These are phyloP conservation scores for Oxycera nigricornis DNA, from an alignment of 2,888 invertebrate species.

Conservation along the genomic window DNA sequence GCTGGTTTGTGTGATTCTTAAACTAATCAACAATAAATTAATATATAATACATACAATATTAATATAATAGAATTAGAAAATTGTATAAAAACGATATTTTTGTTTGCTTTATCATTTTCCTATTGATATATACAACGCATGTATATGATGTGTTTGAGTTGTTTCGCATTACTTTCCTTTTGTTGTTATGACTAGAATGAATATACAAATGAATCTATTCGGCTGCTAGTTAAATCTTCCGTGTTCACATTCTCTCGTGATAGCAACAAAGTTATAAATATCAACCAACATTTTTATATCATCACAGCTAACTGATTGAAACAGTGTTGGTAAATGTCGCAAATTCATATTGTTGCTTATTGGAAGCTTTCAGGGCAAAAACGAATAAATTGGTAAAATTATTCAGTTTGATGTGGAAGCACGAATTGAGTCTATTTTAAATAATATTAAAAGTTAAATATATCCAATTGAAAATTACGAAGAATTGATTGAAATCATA, in stretches of 20 bases:
- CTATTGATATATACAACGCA: constrained; percentile 31
- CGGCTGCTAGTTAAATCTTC: neutral
- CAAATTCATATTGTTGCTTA: too few species aligned
- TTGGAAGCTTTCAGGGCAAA: too few species aligned
- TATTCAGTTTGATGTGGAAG: too few species aligned
- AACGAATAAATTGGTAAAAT: too few species aligned
- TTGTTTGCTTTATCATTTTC: neutral
- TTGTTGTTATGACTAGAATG: constrained; percentile 46
- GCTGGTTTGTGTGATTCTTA: constrained; percentile 17
- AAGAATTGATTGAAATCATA: too few species aligned
- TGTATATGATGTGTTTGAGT: neutral
- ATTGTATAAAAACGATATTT: constrained; percentile 32
- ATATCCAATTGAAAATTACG: too few species aligned
- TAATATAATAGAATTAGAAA: constrained; percentile 36
- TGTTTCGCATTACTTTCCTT: neutral
- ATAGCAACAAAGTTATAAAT: constrained; percentile 43
- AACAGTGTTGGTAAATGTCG: too few species aligned
- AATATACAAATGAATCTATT: constrained; percentile 38
- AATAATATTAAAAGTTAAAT: too few species aligned
- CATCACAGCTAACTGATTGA: constrained; percentile 16
- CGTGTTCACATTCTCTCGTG: neutral
- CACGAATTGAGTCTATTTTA: too few species aligned
- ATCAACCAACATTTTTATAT: constrained; percentile 40
- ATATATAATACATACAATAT: constrained; percentile 39
- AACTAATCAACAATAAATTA: constrained; percentile 45